These are phyloP conservation scores for Pelmatolapia mariae DNA, from an alignment of 2,113 vertebrate genomes.

Conservation along the genomic window DNA sequence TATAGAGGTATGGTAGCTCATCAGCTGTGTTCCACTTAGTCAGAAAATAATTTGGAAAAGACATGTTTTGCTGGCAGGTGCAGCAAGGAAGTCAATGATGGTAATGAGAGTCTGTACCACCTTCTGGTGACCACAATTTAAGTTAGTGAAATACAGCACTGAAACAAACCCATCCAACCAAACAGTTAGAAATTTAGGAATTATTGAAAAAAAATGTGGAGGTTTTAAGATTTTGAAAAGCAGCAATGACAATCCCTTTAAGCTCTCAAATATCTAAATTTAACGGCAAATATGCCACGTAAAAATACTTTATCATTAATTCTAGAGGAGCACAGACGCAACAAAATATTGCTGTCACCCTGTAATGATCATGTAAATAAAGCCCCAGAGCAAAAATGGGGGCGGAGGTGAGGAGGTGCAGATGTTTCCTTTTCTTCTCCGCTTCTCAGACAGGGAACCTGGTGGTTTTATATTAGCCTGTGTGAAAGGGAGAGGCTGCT, in stretches of 20 bases:
- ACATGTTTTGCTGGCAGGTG: neutral
- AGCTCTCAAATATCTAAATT: fast-evolving
- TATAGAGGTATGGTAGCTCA: neutral
- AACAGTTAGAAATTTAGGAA: neutral
- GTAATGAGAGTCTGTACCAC: neutral
- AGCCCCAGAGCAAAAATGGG: neutral
- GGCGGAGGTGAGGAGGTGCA: neutral
- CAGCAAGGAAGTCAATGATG: neutral
- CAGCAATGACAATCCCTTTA: fast-evolving
- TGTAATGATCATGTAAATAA: neutral
- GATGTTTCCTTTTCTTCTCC: neutral
- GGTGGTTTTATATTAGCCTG: conserved; percentile 33
- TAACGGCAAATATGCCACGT: fast-evolving
- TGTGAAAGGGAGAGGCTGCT: conserved; percentile 20
- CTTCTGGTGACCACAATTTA: neutral
- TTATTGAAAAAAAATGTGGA: neutral
- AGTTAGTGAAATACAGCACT: neutral
- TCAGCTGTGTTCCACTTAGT: neutral
- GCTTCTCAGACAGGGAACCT: neutral
- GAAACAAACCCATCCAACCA: neutral
- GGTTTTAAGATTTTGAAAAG: neutral
- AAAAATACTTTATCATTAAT: neutral
- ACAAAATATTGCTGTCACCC: neutral
- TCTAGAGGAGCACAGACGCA: neutral
- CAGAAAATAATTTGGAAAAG: neutral